Evolutionary conservation across 2,113 vertebrate genomes (phyloP), one percentile per base, ranked within the genome.

Genomic region (Dasypus novemcinctus): DNA sequence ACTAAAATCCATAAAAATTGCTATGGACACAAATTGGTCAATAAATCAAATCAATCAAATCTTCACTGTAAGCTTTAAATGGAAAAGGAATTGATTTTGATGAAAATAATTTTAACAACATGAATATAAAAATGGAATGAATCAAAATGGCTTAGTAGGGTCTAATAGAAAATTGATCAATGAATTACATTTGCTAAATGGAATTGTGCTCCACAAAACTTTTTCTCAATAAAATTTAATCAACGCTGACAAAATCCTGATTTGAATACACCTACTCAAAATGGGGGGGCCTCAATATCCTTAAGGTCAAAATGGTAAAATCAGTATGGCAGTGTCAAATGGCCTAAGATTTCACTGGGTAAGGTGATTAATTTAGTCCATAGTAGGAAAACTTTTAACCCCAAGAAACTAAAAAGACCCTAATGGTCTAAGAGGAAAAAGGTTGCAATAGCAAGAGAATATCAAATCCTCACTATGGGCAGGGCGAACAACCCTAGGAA

Each of bases 31-130:
- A 87, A 84, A 66, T 25, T 46, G 18, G 83, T 83, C 52, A 46
- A 90, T 79, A 83, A 93, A 75, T 89, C 46, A 90, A 95, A 92
- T 79, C 9, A 93, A 75, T 89, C 46, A 90, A 95, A 92, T 79
- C 9, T 57, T 96, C 41, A 92, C 18, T 86, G 25, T 75, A 84
- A 93, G 69, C 79, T 83, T 82, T 74, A 63, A 72, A 64, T 76
- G 71, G 23, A 91, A 81, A 78, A 93, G 31, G 0, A 66, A 36
- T 54, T 46, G 17, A 82, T 76, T 94, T 86, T 81, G 18, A 64
- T 69, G 33, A 91, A 94, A 94, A 80, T 81, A 85, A 90, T 93
- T 93, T 87, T 5, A 88, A 20, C 63, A 94, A 29, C 29, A 75
- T 61, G 20, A 72, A 84, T 33, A 78, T 80, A 17, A 84, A 36